phyloP scores from a whole-genome alignment of 2,797 vertebrate genomes.

The Odontamblyopus lacepedii region DNA sequence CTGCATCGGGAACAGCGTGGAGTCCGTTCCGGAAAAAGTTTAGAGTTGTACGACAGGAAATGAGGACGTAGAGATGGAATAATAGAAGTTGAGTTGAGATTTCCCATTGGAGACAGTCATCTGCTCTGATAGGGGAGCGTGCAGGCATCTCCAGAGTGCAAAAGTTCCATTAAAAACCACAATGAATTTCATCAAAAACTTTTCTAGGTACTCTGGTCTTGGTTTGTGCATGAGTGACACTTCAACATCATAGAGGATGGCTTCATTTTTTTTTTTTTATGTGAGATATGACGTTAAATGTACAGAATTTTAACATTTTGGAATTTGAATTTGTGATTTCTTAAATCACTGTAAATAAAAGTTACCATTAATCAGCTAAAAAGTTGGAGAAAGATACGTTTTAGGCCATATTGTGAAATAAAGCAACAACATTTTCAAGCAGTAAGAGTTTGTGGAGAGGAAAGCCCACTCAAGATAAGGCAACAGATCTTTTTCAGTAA shows the following conservation, averaged over 20 bases:
- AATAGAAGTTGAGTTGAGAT: slow-evolving; percentile 51
- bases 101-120: slow-evolving; percentile 48
- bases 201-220: slow-evolving; percentile 40
- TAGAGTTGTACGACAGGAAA: slow-evolving; percentile 33
- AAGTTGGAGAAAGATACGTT: too few species aligned
- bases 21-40: slow-evolving; percentile 30
- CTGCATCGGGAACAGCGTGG: slow-evolving; percentile 15
- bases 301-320: too few species aligned
- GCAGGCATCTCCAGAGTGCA: slow-evolving; percentile 19
- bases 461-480: too few species aligned
- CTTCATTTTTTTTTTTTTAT: not conserved
- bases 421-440: too few species aligned
- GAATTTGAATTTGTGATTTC: too few species aligned
- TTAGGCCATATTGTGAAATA: too few species aligned
- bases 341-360: too few species aligned
- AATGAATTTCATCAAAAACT: slow-evolving; percentile 38
- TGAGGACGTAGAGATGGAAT: slow-evolving; percentile 36
- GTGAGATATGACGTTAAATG: not conserved
- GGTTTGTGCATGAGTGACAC: slow-evolving; percentile 25
- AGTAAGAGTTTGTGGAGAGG: too few species aligned
- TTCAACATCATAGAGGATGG: not conserved
- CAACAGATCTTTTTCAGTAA: too few species aligned
- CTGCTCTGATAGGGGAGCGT: slow-evolving; percentile 30
- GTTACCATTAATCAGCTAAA: too few species aligned
- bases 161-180: slow-evolving; percentile 46